A percentile compares a stretch with the other conserved stretches of the same genome.
These are phyloP conservation scores for Crepidodera aurea DNA, from an alignment of 2,888 invertebrate genomes.

Conservation along the genomic window DNA sequence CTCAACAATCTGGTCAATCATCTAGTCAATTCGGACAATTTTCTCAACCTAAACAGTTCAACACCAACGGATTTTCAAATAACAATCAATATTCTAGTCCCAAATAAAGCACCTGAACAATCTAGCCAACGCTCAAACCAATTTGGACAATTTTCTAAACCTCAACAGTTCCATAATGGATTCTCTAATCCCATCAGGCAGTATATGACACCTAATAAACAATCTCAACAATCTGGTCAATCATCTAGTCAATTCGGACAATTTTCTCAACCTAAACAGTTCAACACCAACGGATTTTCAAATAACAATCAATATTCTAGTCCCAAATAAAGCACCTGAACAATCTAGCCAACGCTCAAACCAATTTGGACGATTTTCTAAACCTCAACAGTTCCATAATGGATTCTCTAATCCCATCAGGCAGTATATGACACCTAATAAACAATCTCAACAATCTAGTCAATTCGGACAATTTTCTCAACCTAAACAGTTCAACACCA, in stretches of 20 bases:
- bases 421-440: too few species aligned
- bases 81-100: conserved; percentile 11
- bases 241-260: neutral
- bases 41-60: neutral
- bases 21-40: conserved; percentile 1
- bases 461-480: conserved; percentile 2
- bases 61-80: neutral
- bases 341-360: too few species aligned
- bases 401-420: too few species aligned
- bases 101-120: neutral
- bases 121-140: neutral
- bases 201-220: neutral
- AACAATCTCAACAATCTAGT: conserved; percentile 1
- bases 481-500: neutral
- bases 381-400: too few species aligned
- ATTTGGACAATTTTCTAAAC: conserved; percentile 2
- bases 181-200: neutral
- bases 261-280: neutral
- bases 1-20: neutral
- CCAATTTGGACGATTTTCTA: too few species aligned
- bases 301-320: conserved; percentile 11
- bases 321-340: too few species aligned
- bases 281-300: neutral
- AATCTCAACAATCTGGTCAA: conserved; percentile 2
- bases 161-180: neutral